Base-by-base conservation (phyloP, 1,140 invertebrate genomes). In the Drosophila micromelanica region DNA sequence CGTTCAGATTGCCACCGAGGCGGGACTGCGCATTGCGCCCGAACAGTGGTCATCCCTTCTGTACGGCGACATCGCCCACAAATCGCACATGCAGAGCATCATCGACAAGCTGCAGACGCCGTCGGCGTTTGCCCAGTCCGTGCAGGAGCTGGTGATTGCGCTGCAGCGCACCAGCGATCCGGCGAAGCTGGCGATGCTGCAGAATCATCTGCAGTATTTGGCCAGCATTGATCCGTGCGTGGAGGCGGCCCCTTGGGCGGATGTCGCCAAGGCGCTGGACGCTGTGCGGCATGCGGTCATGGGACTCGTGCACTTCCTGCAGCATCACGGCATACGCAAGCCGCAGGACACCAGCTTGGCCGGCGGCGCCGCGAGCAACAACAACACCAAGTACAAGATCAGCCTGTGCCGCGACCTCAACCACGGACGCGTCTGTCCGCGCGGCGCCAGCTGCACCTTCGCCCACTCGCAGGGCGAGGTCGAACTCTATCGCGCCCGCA, bases 21-120 rank as follows among this genome's bases (percentile, higher is more conserved):
- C 98, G 13, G 98, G 98, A 9, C 93, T 99, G 5, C 94, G 98
- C 38, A 99, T 99, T 64, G 98, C 98, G 0, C 98, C 99, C 0
- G 99, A 99, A 90, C 98, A 99, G 91, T 99, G 98, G 99, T 98
- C 98, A 6, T 97, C 98, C 7, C 92, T 99, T 35, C 92, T 99
- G 1, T 99, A 99, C 92, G 98, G 98, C 1, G 98, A 99, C 91
- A 96, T 96, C 0, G 94, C 95, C 13, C 98, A 99, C 89, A 99
- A 99, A 92, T 98, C 98, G 15, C 98, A 99, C 90, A 99, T 99
- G 98, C 98, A 99, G 92, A 98, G 97, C 81, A 99, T 99, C 64
- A 99, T 99, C 82, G 96, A 97, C 80, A 97, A 98, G 93, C 92
- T 98, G 32, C 97, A 98, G 93, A 98, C 97, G 12, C 97, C 97